Percentiles rank a stretch among this genome's conserved stretches.
These are phyloP conservation scores for Esperia sulphurella DNA, from an alignment of 2,888 invertebrate species.

Conservation along the genomic window DNA sequence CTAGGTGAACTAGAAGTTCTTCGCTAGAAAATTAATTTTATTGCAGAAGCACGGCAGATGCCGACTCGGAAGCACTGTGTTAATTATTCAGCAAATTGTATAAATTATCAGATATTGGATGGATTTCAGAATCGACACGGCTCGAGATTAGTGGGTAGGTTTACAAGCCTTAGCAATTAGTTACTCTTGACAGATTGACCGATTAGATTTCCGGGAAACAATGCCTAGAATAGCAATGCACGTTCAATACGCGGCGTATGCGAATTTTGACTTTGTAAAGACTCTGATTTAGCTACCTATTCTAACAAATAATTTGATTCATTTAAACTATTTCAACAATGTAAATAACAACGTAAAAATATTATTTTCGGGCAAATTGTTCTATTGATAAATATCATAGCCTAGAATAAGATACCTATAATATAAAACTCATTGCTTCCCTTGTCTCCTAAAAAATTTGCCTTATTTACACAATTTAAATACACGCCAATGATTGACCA, in stretches of 20 bases:
- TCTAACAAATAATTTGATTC: no score
- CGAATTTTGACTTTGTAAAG: no score
- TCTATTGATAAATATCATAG: no score
- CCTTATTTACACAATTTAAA: no score
- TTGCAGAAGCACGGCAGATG: conserved; percentile 6
- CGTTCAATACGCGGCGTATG: background rate
- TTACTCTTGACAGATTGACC: conserved; percentile 6
- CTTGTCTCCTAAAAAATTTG: no score
- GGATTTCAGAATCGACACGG: background rate
- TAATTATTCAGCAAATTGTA: conserved; percentile 5
- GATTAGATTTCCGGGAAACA: background rate
- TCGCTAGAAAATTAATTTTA: conserved; percentile 16
- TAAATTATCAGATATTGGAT: background rate
- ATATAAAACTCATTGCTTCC: no score
- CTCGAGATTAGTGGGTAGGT: background rate
- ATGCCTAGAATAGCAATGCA: background rate
- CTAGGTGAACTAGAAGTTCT: conserved; percentile 3
- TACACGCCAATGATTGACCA: no score
- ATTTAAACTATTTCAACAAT: no score
- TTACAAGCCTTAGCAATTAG: conserved; percentile 6
- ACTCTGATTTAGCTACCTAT: no score
- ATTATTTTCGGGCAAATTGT: no score
- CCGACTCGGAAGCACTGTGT: background rate
- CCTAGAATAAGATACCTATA: no score
- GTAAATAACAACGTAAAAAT: no score